Evolutionary conservation across 2,797 vertebrate species (phyloP), one percentile per base, ranked within the genome.

Genomic region (Spinibarbus caldwelli): DNA sequence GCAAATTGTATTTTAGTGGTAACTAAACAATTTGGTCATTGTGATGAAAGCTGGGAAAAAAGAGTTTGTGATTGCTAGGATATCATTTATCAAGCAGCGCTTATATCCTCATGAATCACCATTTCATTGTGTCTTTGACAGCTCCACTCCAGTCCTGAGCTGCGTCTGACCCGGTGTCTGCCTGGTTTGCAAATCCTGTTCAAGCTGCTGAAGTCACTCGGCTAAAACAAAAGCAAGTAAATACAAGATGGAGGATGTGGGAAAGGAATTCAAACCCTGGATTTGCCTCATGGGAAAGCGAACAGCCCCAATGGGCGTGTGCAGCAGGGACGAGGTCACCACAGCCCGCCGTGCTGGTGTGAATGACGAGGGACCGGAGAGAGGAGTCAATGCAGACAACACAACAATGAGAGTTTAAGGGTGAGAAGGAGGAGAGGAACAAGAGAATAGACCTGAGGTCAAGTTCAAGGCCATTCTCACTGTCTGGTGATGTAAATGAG

Each of bases 381-480:
- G 77, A 93, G 91, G 93, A 94, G 93, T 94, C 94, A 94, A 94
- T 93, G 92, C 92, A 88, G 94, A 95, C 94, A 94, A 94, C 92
- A 89, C 88, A 92, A 96, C 95, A 96, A 95, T 94, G 89, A 91
- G 90, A 81, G 85, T 89, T 90, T 59, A 85, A 62, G 72, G 82
- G 82, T 87, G 87, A 89, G 79, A 83, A 88, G 64, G 86, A 94
- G 90, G 89, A 91, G 91, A 86, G 47, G 88, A 90, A 88, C 93
- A 93, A 92, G 91, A 93, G 91, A 93, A 94, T 92, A 89, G 93
- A 92, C 90, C 91, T 49, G 72, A 92, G 95, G 94, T 95, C 94
- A 95, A 95, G 95, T 96, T 96, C 95, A 95, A 95, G 94, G 94
- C 90, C 88, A 93, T 91, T 90, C 92, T 93, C 92, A 90, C 91